Conservation (phyloP, 2,113 vertebrate genomes). For the Nestor notabilis region DNA sequence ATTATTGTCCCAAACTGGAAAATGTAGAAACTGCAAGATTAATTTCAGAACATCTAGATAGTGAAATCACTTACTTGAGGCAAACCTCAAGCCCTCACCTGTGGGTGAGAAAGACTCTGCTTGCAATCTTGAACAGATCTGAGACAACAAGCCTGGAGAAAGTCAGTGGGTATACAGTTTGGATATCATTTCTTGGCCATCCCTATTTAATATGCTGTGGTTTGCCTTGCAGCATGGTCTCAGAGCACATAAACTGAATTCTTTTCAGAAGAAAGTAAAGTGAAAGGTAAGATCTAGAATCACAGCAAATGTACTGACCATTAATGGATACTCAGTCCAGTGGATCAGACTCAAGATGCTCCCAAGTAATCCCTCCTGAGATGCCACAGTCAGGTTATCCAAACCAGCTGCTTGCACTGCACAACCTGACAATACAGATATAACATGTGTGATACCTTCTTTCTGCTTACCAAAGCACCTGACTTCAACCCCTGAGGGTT, state of each 20-base stretch:
- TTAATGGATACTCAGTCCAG: background rate
- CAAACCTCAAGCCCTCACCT: background rate
- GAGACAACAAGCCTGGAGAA: background rate
- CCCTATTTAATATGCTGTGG: background rate
- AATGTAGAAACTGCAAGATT: background rate
- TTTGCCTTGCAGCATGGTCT: background rate
- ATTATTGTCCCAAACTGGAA: background rate
- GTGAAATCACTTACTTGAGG: background rate
- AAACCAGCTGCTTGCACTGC: background rate
- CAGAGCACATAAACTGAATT: background rate
- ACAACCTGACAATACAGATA: background rate
- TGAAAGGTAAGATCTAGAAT: background rate
- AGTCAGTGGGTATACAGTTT: background rate
- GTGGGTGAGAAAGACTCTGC: background rate
- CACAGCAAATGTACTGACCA: background rate
- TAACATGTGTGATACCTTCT: background rate
- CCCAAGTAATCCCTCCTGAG: background rate
- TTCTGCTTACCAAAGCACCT: background rate
- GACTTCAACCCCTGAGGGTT: background rate
- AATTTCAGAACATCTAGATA: background rate
- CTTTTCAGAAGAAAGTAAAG: background rate
- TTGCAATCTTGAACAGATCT: background rate
- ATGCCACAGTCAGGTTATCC: background rate
- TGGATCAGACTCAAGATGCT: background rate
- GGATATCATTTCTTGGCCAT: conserved; percentile 1